Evolutionary conservation across 2,113 vertebrate species (phyloP).

Genomic region (Platycercus adscitus): DNA sequence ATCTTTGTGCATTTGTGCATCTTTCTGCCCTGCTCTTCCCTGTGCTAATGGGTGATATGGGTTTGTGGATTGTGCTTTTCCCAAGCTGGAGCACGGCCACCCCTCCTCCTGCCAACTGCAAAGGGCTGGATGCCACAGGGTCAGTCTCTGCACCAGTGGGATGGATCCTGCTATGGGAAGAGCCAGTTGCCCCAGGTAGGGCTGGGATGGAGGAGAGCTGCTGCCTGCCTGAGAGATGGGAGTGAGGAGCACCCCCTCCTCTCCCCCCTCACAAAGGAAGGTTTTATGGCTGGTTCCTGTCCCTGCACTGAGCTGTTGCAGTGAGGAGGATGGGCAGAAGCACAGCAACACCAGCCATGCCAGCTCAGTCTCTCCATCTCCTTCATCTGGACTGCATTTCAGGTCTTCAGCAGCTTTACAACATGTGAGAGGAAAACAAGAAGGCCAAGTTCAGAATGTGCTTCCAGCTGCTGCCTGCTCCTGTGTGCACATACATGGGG

Average conservation of each 20-base stretch:
- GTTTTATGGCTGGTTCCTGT: no score
- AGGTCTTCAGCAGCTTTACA: not conserved
- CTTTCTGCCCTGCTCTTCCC: not conserved
- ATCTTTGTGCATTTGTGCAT: no score
- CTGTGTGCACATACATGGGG: not conserved
- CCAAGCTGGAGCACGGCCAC: not conserved
- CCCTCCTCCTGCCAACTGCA: not conserved
- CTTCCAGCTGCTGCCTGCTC: not conserved
- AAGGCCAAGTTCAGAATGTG: not conserved
- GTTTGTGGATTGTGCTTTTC: not conserved
- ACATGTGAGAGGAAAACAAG: not conserved
- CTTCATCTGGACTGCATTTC: not conserved
- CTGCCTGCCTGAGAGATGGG: not conserved
- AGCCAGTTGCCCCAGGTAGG: not conserved
- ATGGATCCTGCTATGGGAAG: not conserved
- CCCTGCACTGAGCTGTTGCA: not conserved
- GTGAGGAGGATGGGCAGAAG: not conserved
- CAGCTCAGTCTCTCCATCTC: not conserved
- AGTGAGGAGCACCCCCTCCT: no score
- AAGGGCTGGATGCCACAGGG: not conserved
- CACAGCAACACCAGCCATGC: not conserved
- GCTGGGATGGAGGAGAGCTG: not conserved
- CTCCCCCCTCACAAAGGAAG: not conserved
- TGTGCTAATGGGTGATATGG: accelerated
- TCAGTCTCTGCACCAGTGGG: not conserved